A percentile compares a stretch with the other conserved stretches of the same genome.
Conservation (phyloP, 2,797 vertebrate species). For the Diplodus puntazzo region DNA sequence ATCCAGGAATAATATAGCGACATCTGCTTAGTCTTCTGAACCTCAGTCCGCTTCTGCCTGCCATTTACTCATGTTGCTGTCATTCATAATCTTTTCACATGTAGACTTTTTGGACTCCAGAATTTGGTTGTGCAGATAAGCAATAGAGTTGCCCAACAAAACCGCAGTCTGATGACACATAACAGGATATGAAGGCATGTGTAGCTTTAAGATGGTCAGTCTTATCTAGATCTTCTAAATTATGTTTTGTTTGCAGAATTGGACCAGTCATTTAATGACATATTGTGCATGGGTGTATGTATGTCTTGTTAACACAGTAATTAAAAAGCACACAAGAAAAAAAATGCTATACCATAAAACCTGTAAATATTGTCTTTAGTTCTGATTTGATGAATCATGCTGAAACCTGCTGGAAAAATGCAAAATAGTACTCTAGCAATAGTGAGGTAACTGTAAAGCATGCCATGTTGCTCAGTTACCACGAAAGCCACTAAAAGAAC, state of each 20-base stretch:
- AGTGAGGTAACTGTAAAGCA: too few species aligned
- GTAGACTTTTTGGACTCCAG: constrained; percentile 31
- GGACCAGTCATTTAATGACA: not conserved
- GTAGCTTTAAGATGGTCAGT: not conserved
- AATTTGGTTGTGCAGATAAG: constrained; percentile 54
- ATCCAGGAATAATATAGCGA: constrained; percentile 62
- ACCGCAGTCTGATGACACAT: constrained; percentile 6
- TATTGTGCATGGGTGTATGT: not conserved
- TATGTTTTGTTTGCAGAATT: not conserved
- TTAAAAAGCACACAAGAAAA: not conserved
- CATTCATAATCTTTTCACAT: constrained; percentile 62
- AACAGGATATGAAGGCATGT: constrained; percentile 33
- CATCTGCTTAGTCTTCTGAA: constrained; percentile 44
- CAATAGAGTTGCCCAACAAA: constrained; percentile 27
- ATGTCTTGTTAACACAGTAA: not conserved
- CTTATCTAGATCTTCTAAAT: not conserved
- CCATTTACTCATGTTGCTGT: constrained; percentile 55
- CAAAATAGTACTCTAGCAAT: not conserved
- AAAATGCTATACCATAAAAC: not conserved
- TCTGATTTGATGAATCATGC: not conserved
- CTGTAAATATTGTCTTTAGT: not conserved
- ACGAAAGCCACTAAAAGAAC: not conserved
- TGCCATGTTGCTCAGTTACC: not conserved
- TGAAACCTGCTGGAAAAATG: not conserved
- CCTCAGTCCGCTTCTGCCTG: constrained; percentile 37